These are phyloP conservation scores for Nebria brevicollis DNA, from an alignment of 2,888 invertebrate species.

Conservation along the genomic window DNA sequence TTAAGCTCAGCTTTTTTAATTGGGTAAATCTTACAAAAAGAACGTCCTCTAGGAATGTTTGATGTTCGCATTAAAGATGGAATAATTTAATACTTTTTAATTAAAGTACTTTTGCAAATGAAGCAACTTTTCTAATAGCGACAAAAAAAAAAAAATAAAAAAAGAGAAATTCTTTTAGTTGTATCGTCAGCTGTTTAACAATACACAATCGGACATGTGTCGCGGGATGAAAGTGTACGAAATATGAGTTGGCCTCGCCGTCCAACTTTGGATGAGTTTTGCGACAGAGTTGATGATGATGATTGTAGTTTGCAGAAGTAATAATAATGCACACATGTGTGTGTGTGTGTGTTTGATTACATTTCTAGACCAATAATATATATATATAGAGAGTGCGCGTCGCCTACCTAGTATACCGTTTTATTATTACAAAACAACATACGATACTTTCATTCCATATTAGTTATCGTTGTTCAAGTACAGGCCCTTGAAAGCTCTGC, in stretches of 20 bases:
- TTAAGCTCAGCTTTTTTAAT: slow-evolving; percentile 36
- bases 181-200: slow-evolving; percentile 15
- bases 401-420: background rate
- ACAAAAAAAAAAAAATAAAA: too few relatives aligned
- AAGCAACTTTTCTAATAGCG: too few relatives aligned
- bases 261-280: background rate
- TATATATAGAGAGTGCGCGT: too few relatives aligned
- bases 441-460: background rate
- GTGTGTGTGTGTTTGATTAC: slow-evolving; percentile 5
- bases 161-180: slow-evolving; percentile 16
- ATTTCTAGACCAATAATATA: background rate
- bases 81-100: too few relatives aligned
- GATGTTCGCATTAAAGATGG: too few relatives aligned
- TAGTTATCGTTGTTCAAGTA: background rate
- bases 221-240: background rate
- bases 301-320: background rate
- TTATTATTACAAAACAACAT: background rate
- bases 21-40: slow-evolving; percentile 30
- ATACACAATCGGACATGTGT: background rate
- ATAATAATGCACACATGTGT: background rate
- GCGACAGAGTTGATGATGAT: background rate
- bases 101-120: too few relatives aligned
- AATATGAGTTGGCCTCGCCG: background rate
- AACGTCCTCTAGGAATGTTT: too few relatives aligned
- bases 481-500: background rate